phyloP scores from a whole-genome alignment of 64 coral and sea anemone genomes.

The Stichodactyla helianthus region DNA sequence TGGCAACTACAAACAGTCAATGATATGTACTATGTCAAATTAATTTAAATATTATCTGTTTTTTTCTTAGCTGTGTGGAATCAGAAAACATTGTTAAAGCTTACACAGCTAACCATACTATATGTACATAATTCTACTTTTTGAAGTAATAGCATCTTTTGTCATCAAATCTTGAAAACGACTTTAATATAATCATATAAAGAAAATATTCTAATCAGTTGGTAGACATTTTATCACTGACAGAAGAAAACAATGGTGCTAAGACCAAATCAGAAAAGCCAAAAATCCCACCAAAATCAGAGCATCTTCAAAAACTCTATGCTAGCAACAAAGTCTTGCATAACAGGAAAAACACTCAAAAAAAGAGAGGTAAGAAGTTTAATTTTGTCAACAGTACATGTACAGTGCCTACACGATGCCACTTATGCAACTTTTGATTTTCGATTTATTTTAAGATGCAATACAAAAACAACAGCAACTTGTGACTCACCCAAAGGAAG shows the following conservation, averaged over 20 bases:
- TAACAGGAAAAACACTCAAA: background rate
- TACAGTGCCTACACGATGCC: background rate
- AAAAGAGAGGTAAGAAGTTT: background rate
- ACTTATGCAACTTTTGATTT: background rate
- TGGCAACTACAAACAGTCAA: no score
- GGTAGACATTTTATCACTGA: background rate
- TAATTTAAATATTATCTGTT: no score
- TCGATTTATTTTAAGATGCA: background rate
- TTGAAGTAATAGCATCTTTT: no score
- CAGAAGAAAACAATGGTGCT: background rate
- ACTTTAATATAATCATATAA: no score
- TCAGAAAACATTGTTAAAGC: no score
- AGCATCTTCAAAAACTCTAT: background rate
- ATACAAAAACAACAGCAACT: background rate
- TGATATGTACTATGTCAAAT: no score
- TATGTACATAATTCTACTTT: no score
- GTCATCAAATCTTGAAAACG: no score
- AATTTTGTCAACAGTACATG: background rate
- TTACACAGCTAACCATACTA: no score
- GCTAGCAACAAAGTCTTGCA: background rate
- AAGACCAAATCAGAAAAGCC: background rate
- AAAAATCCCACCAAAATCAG: background rate
- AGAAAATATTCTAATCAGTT: background rate
- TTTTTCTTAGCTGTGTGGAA: no score
- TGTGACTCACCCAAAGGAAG: background rate